Base-by-base conservation (phyloP, 2,888 invertebrate species). In the Hypselothyrea guttata region DNA sequence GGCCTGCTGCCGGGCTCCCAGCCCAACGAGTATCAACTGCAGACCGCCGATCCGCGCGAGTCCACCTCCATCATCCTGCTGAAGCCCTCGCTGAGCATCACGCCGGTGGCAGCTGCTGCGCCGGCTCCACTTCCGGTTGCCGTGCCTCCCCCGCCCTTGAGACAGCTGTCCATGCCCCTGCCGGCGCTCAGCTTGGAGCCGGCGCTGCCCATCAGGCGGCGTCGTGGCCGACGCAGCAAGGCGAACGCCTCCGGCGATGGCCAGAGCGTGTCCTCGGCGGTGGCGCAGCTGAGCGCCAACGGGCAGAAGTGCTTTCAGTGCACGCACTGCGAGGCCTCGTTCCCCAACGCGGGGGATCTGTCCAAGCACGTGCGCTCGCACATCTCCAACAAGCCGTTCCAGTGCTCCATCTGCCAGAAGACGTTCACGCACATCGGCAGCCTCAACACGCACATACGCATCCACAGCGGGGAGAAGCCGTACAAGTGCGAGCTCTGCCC, bases 301-400 rank as follows among this genome's bases (percentile, higher is more conserved):
- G 81, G 78, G 0, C 86, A 86, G 11, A 88, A 88, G 41, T 88
- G 89, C 51, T 89, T 90, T 54, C 90, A 90, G 56, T 90, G 89
- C 58, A 77, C 88, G 0, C 89, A 89, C 49, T 90, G 90, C 45
- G 90, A 90, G 44, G 88, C 86, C 0, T 89, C 89, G 3, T 90
- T 89, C 54, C 87, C 82, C 2, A 90, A 88, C 59, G 90, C 90
- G 40, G 90, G 90, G 0, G 90, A 90, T 73, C 78, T 90, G n/a
- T 90, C 90, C 0, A 90, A 90, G 62, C 90, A 90, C 48, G 90
- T 90, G 2, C 88, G 90, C 1, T 90, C 90, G 13, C 90, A 90
- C 64, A 90, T 90, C 22, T 86, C 88, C 11, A 90, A 90, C 54
- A 90, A 90, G 64, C 90, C 90, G 1, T 90, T 89, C 60, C 90